Evolutionary conservation across 2,888 invertebrate genomes (phyloP).

Genomic region (Neocrepidodera transversa): DNA sequence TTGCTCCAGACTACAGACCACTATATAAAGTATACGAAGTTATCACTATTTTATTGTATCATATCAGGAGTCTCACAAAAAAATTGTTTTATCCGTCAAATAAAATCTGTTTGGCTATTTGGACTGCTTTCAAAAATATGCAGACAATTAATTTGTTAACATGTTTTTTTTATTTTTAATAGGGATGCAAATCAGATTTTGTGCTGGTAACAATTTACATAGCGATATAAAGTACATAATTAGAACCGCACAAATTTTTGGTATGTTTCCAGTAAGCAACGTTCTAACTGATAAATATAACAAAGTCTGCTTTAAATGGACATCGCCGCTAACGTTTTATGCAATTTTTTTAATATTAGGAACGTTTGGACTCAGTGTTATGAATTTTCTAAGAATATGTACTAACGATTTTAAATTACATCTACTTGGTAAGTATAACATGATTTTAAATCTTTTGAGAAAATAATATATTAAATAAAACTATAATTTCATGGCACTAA

Average conservation of each 20-base stretch:
- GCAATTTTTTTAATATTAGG: constrained; percentile 7
- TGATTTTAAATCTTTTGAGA: too few species aligned
- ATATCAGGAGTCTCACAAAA: too few species aligned
- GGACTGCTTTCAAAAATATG: too few species aligned
- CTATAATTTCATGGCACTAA: background rate
- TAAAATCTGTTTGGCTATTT: too few species aligned
- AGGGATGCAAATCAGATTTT: constrained; percentile 3
- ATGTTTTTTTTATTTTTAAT: background rate
- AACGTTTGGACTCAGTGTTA: background rate
- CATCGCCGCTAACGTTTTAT: constrained; percentile 7
- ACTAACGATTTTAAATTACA: constrained; percentile 21
- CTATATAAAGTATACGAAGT: too few species aligned
- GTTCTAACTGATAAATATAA: constrained; percentile 1
- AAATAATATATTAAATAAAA: background rate
- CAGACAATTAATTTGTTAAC: too few species aligned
- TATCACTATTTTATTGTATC: background rate
- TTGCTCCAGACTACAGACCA: too few species aligned
- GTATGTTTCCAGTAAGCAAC: constrained; percentile 24
- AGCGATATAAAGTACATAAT: constrained; percentile 23
- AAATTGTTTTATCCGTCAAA: too few species aligned
- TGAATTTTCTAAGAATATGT: constrained; percentile 14
- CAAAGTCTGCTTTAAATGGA: constrained; percentile 14
- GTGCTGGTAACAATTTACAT: background rate
- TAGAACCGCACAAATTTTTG: constrained; percentile 24
- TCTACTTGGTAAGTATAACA: constrained; percentile 12